Conservation (phyloP, 2,113 vertebrate genomes). For the Ranitomeya imitator region DNA sequence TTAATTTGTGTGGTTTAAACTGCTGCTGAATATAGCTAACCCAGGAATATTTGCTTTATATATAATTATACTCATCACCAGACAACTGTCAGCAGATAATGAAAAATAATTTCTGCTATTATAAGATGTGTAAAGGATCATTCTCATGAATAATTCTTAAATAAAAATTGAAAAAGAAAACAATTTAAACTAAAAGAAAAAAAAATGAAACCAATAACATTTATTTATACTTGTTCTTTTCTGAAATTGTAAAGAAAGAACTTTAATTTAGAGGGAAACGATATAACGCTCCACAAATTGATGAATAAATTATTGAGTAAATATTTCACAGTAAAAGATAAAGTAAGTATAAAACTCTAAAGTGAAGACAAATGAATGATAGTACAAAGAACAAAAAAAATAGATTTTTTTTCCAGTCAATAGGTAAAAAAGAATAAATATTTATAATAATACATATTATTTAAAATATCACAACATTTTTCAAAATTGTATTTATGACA, state of each 20-base stretch:
- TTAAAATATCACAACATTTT: no score
- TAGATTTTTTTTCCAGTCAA: no score
- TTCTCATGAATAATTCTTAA: constrained; percentile 77
- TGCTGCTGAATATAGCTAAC: constrained; percentile 73
- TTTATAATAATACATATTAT: no score
- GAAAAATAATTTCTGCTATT: constrained; percentile 80
- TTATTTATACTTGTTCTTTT: neutral
- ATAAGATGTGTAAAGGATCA: constrained; percentile 70
- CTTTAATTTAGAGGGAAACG: neutral
- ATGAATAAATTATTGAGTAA: neutral
- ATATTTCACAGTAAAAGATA: neutral
- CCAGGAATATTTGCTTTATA: constrained; percentile 71
- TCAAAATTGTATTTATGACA: no score
- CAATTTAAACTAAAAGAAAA: neutral
- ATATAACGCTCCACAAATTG: neutral
- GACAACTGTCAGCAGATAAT: constrained; percentile 76
- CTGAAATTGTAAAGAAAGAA: neutral
- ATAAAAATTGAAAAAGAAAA: neutral
- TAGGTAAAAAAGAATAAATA: no score
- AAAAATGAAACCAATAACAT: neutral
- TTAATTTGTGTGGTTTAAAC: constrained; percentile 76
- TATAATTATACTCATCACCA: constrained; percentile 77
- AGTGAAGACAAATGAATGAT: neutral
- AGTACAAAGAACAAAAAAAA: no score
- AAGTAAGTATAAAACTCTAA: neutral